Conservation (phyloP, 1,140 invertebrate genomes). For the Ruditapes philippinarum region DNA sequence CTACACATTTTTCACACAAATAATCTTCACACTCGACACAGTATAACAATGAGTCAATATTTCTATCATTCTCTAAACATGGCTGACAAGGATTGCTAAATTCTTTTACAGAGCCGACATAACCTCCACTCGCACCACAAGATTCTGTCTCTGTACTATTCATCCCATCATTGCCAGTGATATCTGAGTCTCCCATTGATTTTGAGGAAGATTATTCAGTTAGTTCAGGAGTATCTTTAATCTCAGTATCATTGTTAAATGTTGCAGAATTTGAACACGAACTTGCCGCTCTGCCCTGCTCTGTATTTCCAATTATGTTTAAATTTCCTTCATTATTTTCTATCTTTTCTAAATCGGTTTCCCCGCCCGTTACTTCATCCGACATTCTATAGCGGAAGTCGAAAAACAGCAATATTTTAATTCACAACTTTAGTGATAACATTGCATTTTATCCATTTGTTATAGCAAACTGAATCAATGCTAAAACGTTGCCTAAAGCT, state of each 20-base stretch:
- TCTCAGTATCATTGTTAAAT: not conserved
- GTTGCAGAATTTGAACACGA: not conserved
- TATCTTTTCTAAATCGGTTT: too few relatives aligned
- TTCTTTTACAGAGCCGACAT: not conserved
- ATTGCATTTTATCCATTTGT: too few relatives aligned
- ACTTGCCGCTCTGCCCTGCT: not conserved
- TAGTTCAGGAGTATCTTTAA: too few relatives aligned
- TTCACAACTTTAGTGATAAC: too few relatives aligned
- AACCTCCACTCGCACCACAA: not conserved
- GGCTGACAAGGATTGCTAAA: not conserved
- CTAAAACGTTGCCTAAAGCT: too few relatives aligned
- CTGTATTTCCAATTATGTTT: not conserved
- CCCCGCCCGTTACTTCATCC: too few relatives aligned
- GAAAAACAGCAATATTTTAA: too few relatives aligned
- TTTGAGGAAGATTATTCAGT: not conserved
- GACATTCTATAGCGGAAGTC: too few relatives aligned
- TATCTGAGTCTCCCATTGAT: not conserved
- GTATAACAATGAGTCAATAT: not conserved
- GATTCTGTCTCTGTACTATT: not conserved
- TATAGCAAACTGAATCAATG: too few relatives aligned
- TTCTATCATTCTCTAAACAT: not conserved
- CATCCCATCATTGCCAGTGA: not conserved
- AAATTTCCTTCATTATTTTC: not conserved
- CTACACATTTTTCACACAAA: not conserved
- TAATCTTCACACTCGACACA: not conserved